Percentiles rank a stretch among this genome's conserved stretches.
Conservation (phyloP, 2,888 invertebrate genomes). For the Parnassius mnemosyne region DNA sequence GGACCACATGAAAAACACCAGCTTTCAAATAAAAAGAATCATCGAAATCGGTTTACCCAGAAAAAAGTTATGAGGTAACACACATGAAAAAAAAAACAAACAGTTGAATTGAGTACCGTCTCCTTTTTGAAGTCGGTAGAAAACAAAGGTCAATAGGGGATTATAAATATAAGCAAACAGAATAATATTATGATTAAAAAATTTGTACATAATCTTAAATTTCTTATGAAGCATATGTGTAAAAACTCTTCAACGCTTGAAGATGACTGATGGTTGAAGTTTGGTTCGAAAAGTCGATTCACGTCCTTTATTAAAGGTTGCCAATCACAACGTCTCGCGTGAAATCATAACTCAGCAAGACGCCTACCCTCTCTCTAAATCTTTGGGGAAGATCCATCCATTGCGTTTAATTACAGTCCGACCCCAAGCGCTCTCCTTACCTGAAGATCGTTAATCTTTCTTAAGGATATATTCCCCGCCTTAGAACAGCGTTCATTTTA, state of each 20-base stretch:
- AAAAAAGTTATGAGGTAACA: too few species aligned
- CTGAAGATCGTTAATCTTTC: slow-evolving; percentile 80
- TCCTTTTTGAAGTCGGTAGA: too few species aligned
- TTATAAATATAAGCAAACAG: too few species aligned
- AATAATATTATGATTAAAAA: too few species aligned
- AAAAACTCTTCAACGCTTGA: neutral
- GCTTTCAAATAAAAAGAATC: too few species aligned
- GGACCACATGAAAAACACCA: too few species aligned
- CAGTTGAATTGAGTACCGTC: too few species aligned
- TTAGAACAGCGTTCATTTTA: slow-evolving; percentile 56
- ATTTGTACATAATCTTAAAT: too few species aligned
- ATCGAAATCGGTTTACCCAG: too few species aligned
- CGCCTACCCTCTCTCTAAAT: slow-evolving; percentile 72
- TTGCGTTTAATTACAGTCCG: slow-evolving; percentile 78
- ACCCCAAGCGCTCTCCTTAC: slow-evolving; percentile 67
- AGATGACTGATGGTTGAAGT: slow-evolving; percentile 19
- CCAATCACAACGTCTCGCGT: slow-evolving; percentile 71
- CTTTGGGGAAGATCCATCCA: slow-evolving; percentile 75
- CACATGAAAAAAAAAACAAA: too few species aligned
- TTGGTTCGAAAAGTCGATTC: slow-evolving; percentile 55
- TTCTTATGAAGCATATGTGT: neutral
- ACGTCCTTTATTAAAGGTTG: slow-evolving; percentile 63
- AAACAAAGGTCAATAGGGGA: too few species aligned
- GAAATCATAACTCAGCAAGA: slow-evolving; percentile 78
- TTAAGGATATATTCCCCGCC: slow-evolving; percentile 75